Base-by-base conservation (phyloP, 1,140 invertebrate species). In the Colletes latitarsis region DNA sequence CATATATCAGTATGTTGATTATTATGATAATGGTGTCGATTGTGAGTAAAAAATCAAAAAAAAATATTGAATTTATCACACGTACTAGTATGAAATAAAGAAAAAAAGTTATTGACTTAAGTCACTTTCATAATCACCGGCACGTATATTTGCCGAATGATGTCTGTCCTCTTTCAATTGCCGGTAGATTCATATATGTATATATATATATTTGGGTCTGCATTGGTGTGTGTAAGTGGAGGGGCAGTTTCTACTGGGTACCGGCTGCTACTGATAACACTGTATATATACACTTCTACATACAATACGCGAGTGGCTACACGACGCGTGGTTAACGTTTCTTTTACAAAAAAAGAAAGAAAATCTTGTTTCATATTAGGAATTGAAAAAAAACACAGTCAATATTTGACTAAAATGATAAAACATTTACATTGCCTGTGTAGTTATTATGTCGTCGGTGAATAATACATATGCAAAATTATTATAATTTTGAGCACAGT, bases 381-480 rank as follows among this genome's bases (percentile, higher is more conserved):
- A 30, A 6, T 77, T 52, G 2, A 52, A 49, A 15, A 6, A 21
- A 14, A 8, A 75, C 39, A 69, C 19, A 3, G 46, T 69, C 15
- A 41, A 41, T 2, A 14, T 58, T 21, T 46, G 30, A 43, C 63
- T 39, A 6, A 53, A 52, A 62, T 53, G 30, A n/a, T 30, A 43
- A 21, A 43, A 52, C 41, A n/a, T 5, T 77, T 49, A 9, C 14
- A 14, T 9, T 21, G 3, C 66, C 3, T 4, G 17, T 0, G 8
- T 21, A n/a, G 6, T 52, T 77, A 49, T 9, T 49, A 68, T 43
- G 62, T 17, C 46, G 15, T 57, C 39, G 14, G 6, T 6, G 46
- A 62, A 30, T 30, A n/a, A 72, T 72, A 52, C 55, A 55, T 49
- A 49, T 58, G 52, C 19, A 17, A 52, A 80, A 74, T 79, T 79